Evolutionary conservation across 1,140 invertebrate species (phyloP), one percentile per base, ranked within the genome.

Genomic region (Diplogasteroides magnus): DNA sequence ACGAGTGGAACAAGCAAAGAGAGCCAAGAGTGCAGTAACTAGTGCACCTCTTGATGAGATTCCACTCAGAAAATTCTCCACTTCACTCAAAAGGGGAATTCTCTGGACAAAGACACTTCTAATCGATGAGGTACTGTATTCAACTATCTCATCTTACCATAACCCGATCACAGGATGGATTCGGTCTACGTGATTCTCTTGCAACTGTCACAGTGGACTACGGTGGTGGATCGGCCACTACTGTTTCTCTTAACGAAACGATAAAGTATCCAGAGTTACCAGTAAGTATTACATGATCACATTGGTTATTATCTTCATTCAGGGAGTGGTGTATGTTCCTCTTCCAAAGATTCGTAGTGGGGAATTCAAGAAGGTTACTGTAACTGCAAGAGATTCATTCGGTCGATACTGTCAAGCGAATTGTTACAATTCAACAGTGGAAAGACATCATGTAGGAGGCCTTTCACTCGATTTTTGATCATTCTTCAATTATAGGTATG

Each of bases 61-160:
- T 19, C 27, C 67, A 0, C 26, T 26, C 29, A 63, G 29, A 6
- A 31, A 61, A 37, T 69, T 61, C 31, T 58, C 61, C 63, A 64
- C 66, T 59, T 25, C 56, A 2, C 56, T 32, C 25, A 61, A 37
- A 11, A 67, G 60, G 3, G 77, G 72, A 14, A 68, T 78, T 61
- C 81, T 81, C 37, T 81, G 81, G 79, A 74, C 81, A 1, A 81
- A 81, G 63, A 81, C 78, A 31, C 64, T 82, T 15, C 59, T 81
- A 28, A 56, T 81, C 6, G 67, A 69, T 55, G 73, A 82, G 23
- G 71, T 70, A 55, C 72, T 48, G 26, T 56, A 72, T 29, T 26
- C 11, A 48, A 72, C 31, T n/a, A 60, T 58, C 75, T 76, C n/a
- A 29, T 6, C 3, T 57, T 6, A n/a, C 28, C 29, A 26, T n/a